Conservation (phyloP, 2,113 vertebrate genomes). For the Sorex fumeus region DNA sequence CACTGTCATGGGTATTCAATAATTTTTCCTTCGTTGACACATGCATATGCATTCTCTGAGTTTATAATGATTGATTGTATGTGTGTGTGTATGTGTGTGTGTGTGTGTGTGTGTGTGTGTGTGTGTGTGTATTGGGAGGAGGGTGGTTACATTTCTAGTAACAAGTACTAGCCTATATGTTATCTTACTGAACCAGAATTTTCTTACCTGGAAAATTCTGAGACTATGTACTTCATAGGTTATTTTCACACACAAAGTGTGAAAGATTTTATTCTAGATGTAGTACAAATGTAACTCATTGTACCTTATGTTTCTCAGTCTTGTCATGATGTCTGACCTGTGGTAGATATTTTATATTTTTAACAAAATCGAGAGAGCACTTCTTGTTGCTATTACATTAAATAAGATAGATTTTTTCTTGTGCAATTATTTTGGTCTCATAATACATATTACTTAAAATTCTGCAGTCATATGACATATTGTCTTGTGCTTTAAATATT, state of each 20-base stretch:
- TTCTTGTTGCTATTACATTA: not conserved
- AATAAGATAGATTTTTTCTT: slow-evolving; percentile 27
- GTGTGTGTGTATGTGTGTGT: too few species aligned
- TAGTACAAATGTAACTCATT: slow-evolving; percentile 2
- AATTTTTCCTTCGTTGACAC: not conserved
- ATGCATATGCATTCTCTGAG: too few species aligned
- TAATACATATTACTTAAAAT: slow-evolving; percentile 6
- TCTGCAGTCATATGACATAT: not conserved
- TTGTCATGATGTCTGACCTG: not conserved
- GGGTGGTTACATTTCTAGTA: not conserved
- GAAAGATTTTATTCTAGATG: not conserved
- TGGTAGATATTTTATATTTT: not conserved
- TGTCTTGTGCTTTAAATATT: not conserved
- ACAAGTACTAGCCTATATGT: not conserved
- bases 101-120: too few species aligned
- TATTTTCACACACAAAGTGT: not conserved
- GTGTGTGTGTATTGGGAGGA: not conserved
- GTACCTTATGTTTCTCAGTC: not conserved
- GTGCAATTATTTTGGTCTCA: not conserved
- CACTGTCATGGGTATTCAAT: not conserved
- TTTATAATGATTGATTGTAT: too few species aligned
- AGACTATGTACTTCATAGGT: not conserved
- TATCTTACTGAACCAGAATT: not conserved
- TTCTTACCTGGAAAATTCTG: not conserved
- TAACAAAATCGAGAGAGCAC: not conserved